phyloP scores from a whole-genome alignment of 2,888 invertebrate species.

The Synergus gifuensis region DNA sequence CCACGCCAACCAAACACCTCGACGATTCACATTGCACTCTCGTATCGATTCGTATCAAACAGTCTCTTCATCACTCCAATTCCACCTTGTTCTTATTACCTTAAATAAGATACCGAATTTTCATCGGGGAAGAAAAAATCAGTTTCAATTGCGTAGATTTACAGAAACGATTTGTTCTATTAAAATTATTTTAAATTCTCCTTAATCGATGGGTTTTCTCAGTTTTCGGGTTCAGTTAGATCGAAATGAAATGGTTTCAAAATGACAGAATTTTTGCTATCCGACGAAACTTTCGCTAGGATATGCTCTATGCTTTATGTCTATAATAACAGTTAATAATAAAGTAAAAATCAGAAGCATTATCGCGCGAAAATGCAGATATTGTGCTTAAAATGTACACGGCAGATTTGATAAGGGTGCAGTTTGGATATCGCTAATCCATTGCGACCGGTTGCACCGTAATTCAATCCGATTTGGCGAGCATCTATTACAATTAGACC shows the following conservation, averaged over 20 bases:
- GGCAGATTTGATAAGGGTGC: background rate
- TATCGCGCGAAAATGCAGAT: background rate
- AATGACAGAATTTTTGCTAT: too few species aligned
- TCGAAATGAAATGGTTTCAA: too few species aligned
- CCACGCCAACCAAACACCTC: conserved; percentile 61
- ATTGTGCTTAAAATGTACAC: background rate
- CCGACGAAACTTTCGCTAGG: too few species aligned
- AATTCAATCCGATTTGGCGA: conserved; percentile 58
- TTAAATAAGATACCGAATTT: conserved; percentile 1
- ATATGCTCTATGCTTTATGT: background rate
- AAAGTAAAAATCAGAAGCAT: background rate
- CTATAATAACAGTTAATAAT: background rate
- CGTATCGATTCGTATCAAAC: conserved; percentile 57
- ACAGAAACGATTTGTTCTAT: background rate
- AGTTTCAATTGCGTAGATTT: background rate
- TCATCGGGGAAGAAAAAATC: background rate
- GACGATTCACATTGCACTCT: conserved; percentile 62
- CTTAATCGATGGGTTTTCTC: too few species aligned
- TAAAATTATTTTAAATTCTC: too few species aligned
- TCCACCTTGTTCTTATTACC: background rate
- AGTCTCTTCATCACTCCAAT: conserved; percentile 26
- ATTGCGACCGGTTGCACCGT: conserved; percentile 58
- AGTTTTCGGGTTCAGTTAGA: too few species aligned
- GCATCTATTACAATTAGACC: conserved; percentile 46
- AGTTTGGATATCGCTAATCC: conserved; percentile 57